Conservation (phyloP, 2,113 vertebrate genomes). For the Tragelaphus strepsiceros region DNA sequence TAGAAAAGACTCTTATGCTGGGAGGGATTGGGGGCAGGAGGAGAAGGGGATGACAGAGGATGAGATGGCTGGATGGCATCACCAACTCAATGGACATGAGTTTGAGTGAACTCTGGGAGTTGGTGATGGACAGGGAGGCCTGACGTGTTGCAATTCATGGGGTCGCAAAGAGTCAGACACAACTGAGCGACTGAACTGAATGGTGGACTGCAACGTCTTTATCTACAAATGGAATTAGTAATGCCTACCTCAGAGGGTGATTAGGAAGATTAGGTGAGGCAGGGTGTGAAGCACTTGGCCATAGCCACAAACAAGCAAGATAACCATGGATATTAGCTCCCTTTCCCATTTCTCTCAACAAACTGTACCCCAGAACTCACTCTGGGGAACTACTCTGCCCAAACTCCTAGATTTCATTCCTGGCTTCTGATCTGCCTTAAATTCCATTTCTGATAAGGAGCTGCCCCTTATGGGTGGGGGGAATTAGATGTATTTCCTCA, state of each 20-base stretch:
- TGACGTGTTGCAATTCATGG: too few species aligned
- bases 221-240: not conserved
- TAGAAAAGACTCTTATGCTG: too few species aligned
- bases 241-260: not conserved
- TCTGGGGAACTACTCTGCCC: not conserved
- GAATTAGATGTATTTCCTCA: not conserved
- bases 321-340: not conserved
- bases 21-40: too few species aligned
- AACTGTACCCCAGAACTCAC: not conserved
- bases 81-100: rapidly evolving
- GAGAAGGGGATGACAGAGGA: too few species aligned
- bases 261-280: not conserved
- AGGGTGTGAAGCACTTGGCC: not conserved
- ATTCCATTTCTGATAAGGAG: not conserved
- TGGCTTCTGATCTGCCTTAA: not conserved
- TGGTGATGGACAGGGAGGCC: too few species aligned
- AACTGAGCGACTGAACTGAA: too few species aligned
- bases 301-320: not conserved
- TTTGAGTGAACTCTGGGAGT: too few species aligned
- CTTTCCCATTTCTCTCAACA: not conserved
- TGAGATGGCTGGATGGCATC: too few species aligned
- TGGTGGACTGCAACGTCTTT: not conserved
- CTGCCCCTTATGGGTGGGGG: not conserved
- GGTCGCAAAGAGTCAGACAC: too few species aligned
- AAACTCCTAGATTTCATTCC: not conserved